A percentile compares a stretch with the other conserved stretches of the same genome.
Evolutionary conservation across 2,888 invertebrate species (phyloP).

Genomic region (Orthosia incerta): DNA sequence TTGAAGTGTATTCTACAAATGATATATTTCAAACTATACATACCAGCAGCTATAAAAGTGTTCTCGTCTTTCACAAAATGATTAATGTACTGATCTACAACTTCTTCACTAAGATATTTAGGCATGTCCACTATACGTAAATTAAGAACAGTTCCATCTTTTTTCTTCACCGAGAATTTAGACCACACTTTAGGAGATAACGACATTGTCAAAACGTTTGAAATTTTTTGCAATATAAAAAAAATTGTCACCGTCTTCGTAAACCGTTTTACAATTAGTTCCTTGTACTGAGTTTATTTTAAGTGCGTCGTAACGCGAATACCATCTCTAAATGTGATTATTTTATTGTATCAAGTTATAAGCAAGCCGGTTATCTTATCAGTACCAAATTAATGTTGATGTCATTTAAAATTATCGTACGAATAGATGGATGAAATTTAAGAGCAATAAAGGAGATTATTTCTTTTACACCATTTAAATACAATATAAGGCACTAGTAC

Average conservation of each 20-base stretch:
- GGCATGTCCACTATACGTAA: constrained; percentile 66
- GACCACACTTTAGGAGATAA: constrained; percentile 50
- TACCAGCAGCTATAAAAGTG: constrained; percentile 62
- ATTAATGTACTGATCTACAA: constrained; percentile 48
- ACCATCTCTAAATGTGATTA: constrained; percentile 6
- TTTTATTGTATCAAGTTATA: not conserved
- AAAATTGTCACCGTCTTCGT: not conserved
- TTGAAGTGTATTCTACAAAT: not conserved
- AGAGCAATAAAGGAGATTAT: too few species aligned
- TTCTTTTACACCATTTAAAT: too few species aligned
- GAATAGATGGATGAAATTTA: too few species aligned
- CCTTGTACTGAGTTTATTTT: not conserved
- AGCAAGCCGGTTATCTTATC: constrained; percentile 32
- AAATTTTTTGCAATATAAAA: constrained; percentile 16
- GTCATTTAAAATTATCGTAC: not conserved
- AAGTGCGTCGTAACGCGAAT: not conserved
- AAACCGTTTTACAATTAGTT: not conserved
- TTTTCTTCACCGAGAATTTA: constrained; percentile 49
- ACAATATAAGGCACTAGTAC: too few species aligned
- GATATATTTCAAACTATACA: not conserved
- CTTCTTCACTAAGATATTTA: constrained; percentile 48
- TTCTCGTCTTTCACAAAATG: constrained; percentile 64
- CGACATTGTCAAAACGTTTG: constrained; percentile 15
- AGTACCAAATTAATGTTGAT: not conserved
- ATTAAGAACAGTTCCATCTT: constrained; percentile 43